A percentile compares a stretch with the other conserved stretches of the same genome.
These are phyloP conservation scores for Megalurothrips usitatus DNA, from an alignment of 2,888 invertebrate species.

Conservation along the genomic window DNA sequence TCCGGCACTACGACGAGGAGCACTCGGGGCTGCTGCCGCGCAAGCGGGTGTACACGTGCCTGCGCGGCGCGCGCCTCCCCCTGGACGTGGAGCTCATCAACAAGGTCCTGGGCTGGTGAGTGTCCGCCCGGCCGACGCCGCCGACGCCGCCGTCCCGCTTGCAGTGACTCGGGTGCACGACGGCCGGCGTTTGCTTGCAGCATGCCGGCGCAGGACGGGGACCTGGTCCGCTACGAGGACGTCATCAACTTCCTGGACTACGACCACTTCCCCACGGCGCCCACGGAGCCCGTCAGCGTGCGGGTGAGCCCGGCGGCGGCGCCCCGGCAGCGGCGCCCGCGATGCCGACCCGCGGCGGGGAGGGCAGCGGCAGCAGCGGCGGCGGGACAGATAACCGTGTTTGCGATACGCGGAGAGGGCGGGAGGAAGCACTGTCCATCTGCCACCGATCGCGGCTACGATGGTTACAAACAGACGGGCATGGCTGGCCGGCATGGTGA, in stretches of 20 bases:
- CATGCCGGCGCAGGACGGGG: conserved; percentile 59
- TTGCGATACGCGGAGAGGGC: not conserved
- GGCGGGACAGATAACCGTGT: not conserved
- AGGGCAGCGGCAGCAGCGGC: too few species aligned
- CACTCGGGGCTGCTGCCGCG: conserved; percentile 56
- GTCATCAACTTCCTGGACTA: conserved; percentile 68
- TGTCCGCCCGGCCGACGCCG: conserved; percentile 33
- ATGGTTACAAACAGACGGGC: too few species aligned
- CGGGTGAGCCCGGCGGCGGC: conserved; percentile 45
- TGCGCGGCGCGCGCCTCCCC: conserved; percentile 67
- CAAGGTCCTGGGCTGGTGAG: conserved; percentile 64
- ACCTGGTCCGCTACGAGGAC: conserved; percentile 63
- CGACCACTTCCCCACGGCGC: conserved; percentile 52
- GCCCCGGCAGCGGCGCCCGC: too few species aligned
- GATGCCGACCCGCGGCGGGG: too few species aligned
- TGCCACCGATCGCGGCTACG: too few species aligned
- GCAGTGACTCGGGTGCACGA: too few species aligned
- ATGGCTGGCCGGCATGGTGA: too few species aligned
- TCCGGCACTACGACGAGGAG: conserved; percentile 54
- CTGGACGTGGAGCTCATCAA: conserved; percentile 62
- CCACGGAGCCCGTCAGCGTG: conserved; percentile 50
- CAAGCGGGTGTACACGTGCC: conserved; percentile 57
- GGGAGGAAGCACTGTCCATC: not conserved
- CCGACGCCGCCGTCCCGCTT: too few species aligned
- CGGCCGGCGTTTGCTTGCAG: conserved; percentile 44